Evolutionary conservation across 2,888 invertebrate genomes (phyloP), one percentile per base, ranked within the genome.

Genomic region (Diadegma fenestrale): DNA sequence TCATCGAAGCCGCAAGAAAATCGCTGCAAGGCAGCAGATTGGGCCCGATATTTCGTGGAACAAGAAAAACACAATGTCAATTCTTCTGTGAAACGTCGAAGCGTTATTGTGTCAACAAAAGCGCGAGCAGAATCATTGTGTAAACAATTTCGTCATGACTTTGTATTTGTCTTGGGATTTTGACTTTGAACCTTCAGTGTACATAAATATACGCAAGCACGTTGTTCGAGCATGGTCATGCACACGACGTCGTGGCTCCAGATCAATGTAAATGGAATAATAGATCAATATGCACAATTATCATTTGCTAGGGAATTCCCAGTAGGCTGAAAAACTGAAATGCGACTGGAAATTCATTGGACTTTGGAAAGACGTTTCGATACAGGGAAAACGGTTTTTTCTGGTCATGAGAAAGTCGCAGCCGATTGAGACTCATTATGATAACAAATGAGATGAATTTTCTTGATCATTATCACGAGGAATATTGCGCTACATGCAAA

Each of bases 91-190:
- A 48, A 33, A 33, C 43, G n/a, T 69, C 17, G 19, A n/a, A 6
- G 26, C 19, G 8, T 43, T 45, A 26, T 61, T 73, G 10, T 37
- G 17, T 37, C 54, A 22, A 19, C n/a, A 41, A 41, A 12, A 41
- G 19, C 6, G n/a, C 8, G 6, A n/a, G 58, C 30, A 51, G 37
- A 76, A 48, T 22, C 76, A 48, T 45, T 66, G n/a, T 17, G 77
- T 51, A 78, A 78, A 78, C 58, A 78, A 58, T 68, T 58, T 26
- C 33, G 58, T 69, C 68, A 54, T 51, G 30, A 33, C n/a, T 64
- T 51, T 68, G 26, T 10, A 37, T 58, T 68, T 19, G 10, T 58
- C 58, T 48, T 26, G 77, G 33, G 22, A 4, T 10, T 58, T 58
- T 54, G 68, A 68, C 77, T 78, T 78, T 58, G 68, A 12, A 68